Conservation (phyloP, 2,888 invertebrate species). For the Acanthacorydalis orientalis region DNA sequence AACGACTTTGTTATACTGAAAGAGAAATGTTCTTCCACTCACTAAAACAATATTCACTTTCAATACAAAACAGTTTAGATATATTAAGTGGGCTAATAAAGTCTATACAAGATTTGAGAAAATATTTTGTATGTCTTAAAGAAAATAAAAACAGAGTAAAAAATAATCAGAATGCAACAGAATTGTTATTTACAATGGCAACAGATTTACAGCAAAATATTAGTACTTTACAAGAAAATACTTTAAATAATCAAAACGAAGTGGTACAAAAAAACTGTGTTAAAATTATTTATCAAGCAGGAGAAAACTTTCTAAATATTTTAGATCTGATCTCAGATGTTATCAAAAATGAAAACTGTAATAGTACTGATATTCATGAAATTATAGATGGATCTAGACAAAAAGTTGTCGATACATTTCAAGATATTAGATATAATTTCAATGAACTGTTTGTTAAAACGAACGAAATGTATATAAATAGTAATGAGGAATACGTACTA, state of each 20-base stretch:
- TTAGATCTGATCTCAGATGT: slow-evolving; percentile 5
- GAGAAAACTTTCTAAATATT: slow-evolving; percentile 2
- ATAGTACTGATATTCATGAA: neutral
- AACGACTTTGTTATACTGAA: slow-evolving; percentile 41
- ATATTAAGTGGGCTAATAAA: neutral
- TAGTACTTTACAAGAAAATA: neutral
- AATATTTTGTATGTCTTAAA: slow-evolving; percentile 3
- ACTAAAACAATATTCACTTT: neutral
- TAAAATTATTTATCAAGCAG: slow-evolving; percentile 3
- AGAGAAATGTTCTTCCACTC: slow-evolving; percentile 47
- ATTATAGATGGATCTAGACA: neutral
- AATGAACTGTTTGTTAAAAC: neutral
- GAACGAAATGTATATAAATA: neutral
- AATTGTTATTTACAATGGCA: neutral
- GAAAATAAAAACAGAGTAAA: neutral
- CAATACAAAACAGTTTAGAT: neutral
- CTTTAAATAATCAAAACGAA: neutral
- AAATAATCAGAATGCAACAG: neutral
- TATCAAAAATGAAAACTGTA: neutral
- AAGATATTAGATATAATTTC: slow-evolving; percentile 1
- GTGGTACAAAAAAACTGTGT: slow-evolving; percentile 3
- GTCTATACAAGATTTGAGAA: slow-evolving; percentile 2
- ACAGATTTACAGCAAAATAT: slow-evolving; percentile 2
- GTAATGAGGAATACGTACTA: neutral
- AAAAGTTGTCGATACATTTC: neutral